Conservation (phyloP, 2,888 invertebrate genomes). For the Oscheius myriophilus region DNA sequence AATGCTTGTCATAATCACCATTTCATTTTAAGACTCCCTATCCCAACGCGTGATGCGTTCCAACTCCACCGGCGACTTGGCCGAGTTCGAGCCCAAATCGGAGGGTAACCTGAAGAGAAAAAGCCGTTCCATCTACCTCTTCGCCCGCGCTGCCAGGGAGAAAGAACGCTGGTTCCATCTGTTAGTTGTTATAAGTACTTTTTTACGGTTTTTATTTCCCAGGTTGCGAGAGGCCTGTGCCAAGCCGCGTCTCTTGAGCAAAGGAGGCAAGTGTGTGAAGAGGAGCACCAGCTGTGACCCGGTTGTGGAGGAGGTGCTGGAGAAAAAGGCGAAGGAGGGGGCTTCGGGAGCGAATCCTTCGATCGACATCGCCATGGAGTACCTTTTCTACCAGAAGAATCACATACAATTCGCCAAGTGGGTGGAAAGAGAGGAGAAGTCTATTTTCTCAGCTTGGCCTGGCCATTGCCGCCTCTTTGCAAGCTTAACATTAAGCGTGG, state of each 20-base stretch:
- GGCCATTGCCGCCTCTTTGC: no score
- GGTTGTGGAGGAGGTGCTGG: background rate
- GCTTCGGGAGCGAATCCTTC: background rate
- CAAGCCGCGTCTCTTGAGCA: slow-evolving; percentile 27
- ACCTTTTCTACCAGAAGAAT: slow-evolving; percentile 53
- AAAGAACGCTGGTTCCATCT: slow-evolving; percentile 86
- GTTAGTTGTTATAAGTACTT: slow-evolving; percentile 25
- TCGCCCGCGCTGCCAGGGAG: slow-evolving; percentile 85
- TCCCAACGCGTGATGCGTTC: slow-evolving; percentile 31
- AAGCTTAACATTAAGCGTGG: no score
- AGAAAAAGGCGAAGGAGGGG: background rate
- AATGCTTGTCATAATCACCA: no score
- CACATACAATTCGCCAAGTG: slow-evolving; percentile 53
- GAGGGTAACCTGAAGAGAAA: slow-evolving; percentile 21
- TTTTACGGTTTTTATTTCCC: slow-evolving; percentile 4
- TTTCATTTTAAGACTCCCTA: slow-evolving; percentile 1
- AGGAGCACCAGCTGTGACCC: slow-evolving; percentile 22
- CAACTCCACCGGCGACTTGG: slow-evolving; percentile 48
- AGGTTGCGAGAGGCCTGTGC: slow-evolving; percentile 60
- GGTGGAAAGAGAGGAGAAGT: background rate
- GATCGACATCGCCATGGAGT: slow-evolving; percentile 35
- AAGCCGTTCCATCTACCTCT: slow-evolving; percentile 75
- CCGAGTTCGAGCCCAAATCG: slow-evolving; percentile 35
- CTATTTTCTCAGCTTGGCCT: no score
- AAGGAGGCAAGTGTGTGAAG: slow-evolving; percentile 9